Evolutionary conservation across 1,140 invertebrate species (phyloP).

Genomic region (Apolygus lucorum): DNA sequence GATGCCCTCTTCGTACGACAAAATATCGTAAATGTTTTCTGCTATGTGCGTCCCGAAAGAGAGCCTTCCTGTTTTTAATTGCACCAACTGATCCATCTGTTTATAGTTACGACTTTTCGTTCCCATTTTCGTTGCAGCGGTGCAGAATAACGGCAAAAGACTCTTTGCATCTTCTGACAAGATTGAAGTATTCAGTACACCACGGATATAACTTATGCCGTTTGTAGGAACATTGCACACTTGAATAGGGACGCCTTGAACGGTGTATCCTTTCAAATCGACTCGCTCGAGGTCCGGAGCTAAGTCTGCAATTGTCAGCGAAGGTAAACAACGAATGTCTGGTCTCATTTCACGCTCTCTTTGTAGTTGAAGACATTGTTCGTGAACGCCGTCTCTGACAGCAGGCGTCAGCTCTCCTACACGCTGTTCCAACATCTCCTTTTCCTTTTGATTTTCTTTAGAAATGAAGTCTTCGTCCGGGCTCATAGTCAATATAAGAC

Average conservation of each 20-base stretch:
- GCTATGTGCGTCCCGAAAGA: slow-evolving; percentile 56
- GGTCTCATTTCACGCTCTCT: slow-evolving; percentile 61
- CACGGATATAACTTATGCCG: slow-evolving; percentile 75
- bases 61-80: slow-evolving; percentile 75
- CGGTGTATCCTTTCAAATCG: slow-evolving; percentile 44
- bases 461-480: slow-evolving; percentile 69
- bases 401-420: slow-evolving; percentile 53
- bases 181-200: slow-evolving; percentile 57
- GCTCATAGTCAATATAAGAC: slow-evolving; percentile 72
- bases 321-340: slow-evolving; percentile 67
- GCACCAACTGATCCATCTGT: slow-evolving; percentile 69
- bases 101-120: slow-evolving; percentile 68
- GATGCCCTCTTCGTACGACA: slow-evolving; percentile 64
- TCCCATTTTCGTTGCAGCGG: slow-evolving; percentile 73
- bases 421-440: too few species aligned
- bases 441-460: slow-evolving; percentile 54
- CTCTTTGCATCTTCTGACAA: slow-evolving; percentile 57
- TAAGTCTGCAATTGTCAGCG: slow-evolving; percentile 64
- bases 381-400: slow-evolving; percentile 54
- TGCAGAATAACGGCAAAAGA: slow-evolving; percentile 73
- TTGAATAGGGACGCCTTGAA: slow-evolving; percentile 59
- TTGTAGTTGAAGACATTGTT: slow-evolving; percentile 60
- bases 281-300: slow-evolving; percentile 54
- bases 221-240: slow-evolving; percentile 79
- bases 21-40: slow-evolving; percentile 55